Evolutionary conservation across 2,888 invertebrate species (phyloP), one percentile per base, ranked within the genome.

Genomic region (Drosophila paramelanica): DNA sequence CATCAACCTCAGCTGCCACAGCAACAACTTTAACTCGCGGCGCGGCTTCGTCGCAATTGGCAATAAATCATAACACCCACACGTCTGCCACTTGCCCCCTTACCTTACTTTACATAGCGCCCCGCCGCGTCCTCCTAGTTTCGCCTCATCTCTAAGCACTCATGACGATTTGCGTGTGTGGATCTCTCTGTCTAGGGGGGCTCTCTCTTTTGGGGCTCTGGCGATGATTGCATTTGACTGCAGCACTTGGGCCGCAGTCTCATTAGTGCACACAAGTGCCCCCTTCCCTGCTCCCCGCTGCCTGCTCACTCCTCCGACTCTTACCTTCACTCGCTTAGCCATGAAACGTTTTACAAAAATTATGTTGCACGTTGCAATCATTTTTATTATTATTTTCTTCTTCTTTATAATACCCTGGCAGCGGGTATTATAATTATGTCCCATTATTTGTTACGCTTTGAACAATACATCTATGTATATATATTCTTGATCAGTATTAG

Each of bases 1-100:
- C 67, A 52, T 64, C 64, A 64, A 64, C 62, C 66, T 64, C 33
- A 61, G 45, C 17, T 39, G 25, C n/a, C 41, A 27, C 69, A 46
- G 55, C 51, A 55, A 33, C 23, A 70, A 14, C 11, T 25, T 14
- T 27, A 39, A 36, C 23, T 42, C 17, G 56, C 17, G 56, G 58
- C 47, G 45, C 49, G 25, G 73, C 60, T 67, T 55, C 43, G 43
- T 51, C 60, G 73, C 89, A 89, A 84, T 84, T 84, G 89, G 89
- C 85, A 81, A 84, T 84, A 84, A 84, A 88, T 84, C 89, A 84
- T 85, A 82, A 76, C 84, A 85, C 84, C 84, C 85, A 84, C 84
- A 76, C 82, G 67, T 60, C 60, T 46, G 53, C 55, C 49, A 14
- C 59, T 31, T 43, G 36, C 55, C 27, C 1, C 20, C 25, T 27